phyloP scores from a whole-genome alignment of 2,888 invertebrate genomes.

The Prenolepis imparis region DNA sequence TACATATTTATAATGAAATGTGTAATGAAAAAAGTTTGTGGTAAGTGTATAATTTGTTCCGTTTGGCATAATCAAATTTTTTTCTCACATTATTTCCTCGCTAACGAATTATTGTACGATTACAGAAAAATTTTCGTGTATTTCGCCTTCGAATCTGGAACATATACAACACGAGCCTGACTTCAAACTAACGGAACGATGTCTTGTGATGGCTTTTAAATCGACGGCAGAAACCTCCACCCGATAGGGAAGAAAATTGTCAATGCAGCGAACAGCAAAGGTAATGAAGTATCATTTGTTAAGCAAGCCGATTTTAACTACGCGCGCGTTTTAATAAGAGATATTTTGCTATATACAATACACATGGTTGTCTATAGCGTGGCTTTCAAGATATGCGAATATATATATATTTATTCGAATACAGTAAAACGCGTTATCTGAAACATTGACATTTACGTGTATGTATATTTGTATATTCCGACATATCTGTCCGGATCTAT shows the following conservation, averaged over 20 bases:
- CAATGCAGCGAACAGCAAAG: conserved; percentile 61
- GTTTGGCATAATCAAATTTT: not conserved
- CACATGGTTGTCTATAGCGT: conserved; percentile 67
- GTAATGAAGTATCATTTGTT: conserved; percentile 53
- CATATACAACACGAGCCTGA: not conserved
- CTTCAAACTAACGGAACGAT: not conserved
- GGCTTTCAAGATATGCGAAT: conserved; percentile 56
- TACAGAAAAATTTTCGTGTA: not conserved
- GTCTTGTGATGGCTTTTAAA: conserved; percentile 18
- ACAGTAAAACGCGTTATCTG: conserved; percentile 31
- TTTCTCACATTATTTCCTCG: not conserved
- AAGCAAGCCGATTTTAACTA: conserved; percentile 67
- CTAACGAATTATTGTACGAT: not conserved
- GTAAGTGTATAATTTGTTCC: not conserved
- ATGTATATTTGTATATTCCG: conserved; percentile 39
- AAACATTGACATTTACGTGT: conserved; percentile 52
- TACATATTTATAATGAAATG: not conserved
- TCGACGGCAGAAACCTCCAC: conserved; percentile 31
- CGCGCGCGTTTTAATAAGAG: conserved; percentile 68
- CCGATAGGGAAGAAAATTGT: conserved; percentile 36
- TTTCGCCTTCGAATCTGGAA: not conserved
- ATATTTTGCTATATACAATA: conserved; percentile 65
- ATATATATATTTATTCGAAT: not conserved
- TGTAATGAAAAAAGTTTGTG: not conserved
- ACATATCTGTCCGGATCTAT: conserved; percentile 59